Base-by-base conservation (phyloP, 2,113 vertebrate genomes). In the Dryoscopus gambensis region DNA sequence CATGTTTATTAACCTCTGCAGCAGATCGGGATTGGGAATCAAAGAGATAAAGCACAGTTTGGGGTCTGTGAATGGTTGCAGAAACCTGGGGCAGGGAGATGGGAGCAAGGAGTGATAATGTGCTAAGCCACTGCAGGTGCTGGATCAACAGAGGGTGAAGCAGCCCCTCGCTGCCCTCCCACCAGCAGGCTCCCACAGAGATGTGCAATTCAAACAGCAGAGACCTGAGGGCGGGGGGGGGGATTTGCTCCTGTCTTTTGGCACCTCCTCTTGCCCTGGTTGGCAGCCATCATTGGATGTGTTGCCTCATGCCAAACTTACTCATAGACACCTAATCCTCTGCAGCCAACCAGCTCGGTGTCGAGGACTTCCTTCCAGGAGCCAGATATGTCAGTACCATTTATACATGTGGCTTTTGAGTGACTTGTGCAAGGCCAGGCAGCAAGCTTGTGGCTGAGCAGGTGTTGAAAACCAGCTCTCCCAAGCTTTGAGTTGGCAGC, bases 391-490 rank as follows among this genome's bases (percentile, higher is more conserved):
- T 95, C 94, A 89, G 44, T 84, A 11, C 69, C 87, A 65, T 94
- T 94, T 96, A 76, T 73, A 50, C 25, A 7, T 33, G 74, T 74
- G 65, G 65, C 53, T 82, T 88, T 60, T 93, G 89, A 96, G 70
- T 55, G 30, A 50, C 86, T 89, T 81, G 73, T 57, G 69, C 89
- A 87, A 91, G 64, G 56, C 64, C 86, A 87, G 68, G 86, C 87
- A 95, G 77, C 52, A 78, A 76, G 60, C 64, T 70, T 63, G 71
- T 84, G 80, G 71, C 83, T 88, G 78, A 93, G 86, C 96, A 93
- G 89, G 89, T 96, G 91, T 89, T 78, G 93, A 92, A 96, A 96
- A 80, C 44, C 69, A 73, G 31, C n/a, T 96, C 82, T 91, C 82
- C 49, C 50, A 88, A 77, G 87, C 76, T 86, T 90, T 0, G 0